A percentile compares a stretch with the other conserved stretches of the same genome.
phyloP scores from a whole-genome alignment of 1,140 invertebrate genomes.

The Rhizoglyphus robini region DNA sequence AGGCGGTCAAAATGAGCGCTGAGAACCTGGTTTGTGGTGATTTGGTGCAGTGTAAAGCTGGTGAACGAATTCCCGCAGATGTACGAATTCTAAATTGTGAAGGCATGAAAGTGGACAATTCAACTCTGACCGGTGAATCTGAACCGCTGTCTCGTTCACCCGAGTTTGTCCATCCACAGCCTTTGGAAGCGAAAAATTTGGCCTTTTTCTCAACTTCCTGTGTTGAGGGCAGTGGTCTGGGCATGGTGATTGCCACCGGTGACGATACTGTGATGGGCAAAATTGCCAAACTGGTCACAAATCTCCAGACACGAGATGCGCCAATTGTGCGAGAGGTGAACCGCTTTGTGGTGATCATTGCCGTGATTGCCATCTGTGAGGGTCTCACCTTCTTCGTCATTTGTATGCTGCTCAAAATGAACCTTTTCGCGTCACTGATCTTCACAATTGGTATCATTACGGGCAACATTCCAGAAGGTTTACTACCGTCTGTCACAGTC shows the following conservation, averaged over 20 bases:
- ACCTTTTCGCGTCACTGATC: conserved; percentile 84
- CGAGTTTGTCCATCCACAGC: conserved; percentile 23
- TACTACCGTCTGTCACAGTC: conserved; percentile 81
- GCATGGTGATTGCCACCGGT: conserved; percentile 87
- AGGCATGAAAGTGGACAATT: conserved; percentile 42
- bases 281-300: conserved; percentile 88
- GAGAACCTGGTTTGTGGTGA: conserved; percentile 56
- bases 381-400: background rate
- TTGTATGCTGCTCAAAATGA: conserved; percentile 66
- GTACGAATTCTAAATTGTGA: conserved; percentile 9
- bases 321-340: conserved; percentile 55
- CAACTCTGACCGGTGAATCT: conserved; percentile 60
- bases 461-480: conserved; percentile 65
- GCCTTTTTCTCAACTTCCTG: conserved; percentile 57
- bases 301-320: conserved; percentile 47
- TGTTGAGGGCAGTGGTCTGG: conserved; percentile 53
- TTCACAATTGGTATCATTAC: conserved; percentile 96
- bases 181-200: conserved; percentile 53
- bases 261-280: conserved; percentile 95
- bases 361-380: conserved; percentile 23
- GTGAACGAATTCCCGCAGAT: conserved; percentile 44
- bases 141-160: conserved; percentile 43
- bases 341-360: conserved; percentile 40
- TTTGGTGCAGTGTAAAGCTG: conserved; percentile 60
- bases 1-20: conserved; percentile 76